Evolutionary conservation across 2,113 vertebrate genomes (phyloP), one percentile per base, ranked within the genome.

Genomic region (Sminthopsis crassicaudata): DNA sequence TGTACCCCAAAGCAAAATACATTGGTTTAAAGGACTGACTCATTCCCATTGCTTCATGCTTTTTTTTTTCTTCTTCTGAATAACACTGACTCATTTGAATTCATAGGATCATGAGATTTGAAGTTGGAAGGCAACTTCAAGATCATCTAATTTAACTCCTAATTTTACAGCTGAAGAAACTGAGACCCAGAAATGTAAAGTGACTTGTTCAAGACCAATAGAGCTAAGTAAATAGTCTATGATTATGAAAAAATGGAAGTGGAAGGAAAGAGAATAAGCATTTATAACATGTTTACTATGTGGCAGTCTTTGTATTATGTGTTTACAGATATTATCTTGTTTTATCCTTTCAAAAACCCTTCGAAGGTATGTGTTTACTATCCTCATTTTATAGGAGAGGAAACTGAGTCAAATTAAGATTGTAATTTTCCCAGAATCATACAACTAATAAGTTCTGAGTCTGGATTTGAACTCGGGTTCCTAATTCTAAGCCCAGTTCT

Each of bases 1-100:
- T 95, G 96, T 12, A 30, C 50, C 94, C 95, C 91, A 93, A 57
- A 95, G 76, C 93, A 97, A 91, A 26, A 60, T 53, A 84, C 46
- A 50, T 46, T 91, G 91, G 24, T 91, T 22, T 22, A 30, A 92
- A 12, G 1, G 8, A 91, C 42, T 92, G 92, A 97, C 92, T 96
- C 94, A 93, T 0, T 10, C 55, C 4, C 9, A 1, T 0, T 5
- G 88, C 92, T 22, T 84, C 67, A 84, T 8, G 1, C n/a, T 26
- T 42, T 42, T 84, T 84, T 42, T 24, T 25, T 76, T n/a, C 42
- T 25, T 26, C 23, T 55, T 42, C 67, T 42, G 67, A 84, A 84
- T 84, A 84, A 84, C n/a, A 42, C n/a, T 84, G 67, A 84, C 67
- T 84, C 67, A 84, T 84, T 16, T 84, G n/a, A 84, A 42, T 22